Conservation (phyloP, 2,888 invertebrate species). For the Catocala fraxini region DNA sequence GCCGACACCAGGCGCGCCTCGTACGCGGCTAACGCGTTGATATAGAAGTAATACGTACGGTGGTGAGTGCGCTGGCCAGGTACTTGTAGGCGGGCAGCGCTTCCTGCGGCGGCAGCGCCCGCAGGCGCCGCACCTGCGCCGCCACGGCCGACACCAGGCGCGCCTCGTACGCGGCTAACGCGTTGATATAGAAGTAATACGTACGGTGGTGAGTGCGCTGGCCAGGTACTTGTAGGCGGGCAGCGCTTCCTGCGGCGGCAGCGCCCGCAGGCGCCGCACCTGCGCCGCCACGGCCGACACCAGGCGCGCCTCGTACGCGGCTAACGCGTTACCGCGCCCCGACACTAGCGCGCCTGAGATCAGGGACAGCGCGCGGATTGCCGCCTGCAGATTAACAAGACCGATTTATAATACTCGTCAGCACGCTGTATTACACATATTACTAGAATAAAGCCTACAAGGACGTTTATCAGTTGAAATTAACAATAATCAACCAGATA, state of each 20-base stretch:
- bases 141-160: conserved; percentile 89
- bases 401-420: not conserved
- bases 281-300: conserved; percentile 89
- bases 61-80: too few species aligned
- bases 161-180: conserved; percentile 88
- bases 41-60: too few species aligned
- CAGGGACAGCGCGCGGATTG: conserved; percentile 89
- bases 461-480: too few species aligned
- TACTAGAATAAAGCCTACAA: too few species aligned
- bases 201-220: conserved; percentile 73
- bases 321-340: conserved; percentile 80
- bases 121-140: conserved; percentile 89
- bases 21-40: too few species aligned
- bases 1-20: too few species aligned
- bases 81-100: too few species aligned
- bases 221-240: conserved; percentile 81
- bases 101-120: conserved; percentile 60
- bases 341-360: conserved; percentile 90
- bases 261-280: conserved; percentile 84
- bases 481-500: too few species aligned
- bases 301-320: conserved; percentile 90
- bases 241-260: conserved; percentile 62
- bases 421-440: not conserved
- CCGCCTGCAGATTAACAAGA: conserved; percentile 60
- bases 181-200: conserved; percentile 48